These are phyloP conservation scores for Dendrolimus punctatus DNA, from an alignment of 1,140 invertebrate species.

Conservation along the genomic window DNA sequence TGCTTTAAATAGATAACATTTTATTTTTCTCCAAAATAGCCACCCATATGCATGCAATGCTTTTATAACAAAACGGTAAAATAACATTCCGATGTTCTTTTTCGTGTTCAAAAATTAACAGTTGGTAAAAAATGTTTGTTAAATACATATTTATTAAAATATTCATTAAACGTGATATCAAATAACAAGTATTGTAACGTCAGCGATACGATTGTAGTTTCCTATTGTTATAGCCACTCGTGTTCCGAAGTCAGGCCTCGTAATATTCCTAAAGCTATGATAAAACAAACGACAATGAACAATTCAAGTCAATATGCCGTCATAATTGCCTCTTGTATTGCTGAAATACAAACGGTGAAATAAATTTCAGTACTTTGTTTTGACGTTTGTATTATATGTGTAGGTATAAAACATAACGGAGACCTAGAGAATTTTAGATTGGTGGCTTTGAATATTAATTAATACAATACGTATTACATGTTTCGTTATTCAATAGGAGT, in stretches of 20 bases:
- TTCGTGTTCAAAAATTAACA: too few species aligned
- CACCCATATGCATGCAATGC: too few species aligned
- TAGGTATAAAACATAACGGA: conserved; percentile 6
- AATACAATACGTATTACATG: conserved; percentile 1
- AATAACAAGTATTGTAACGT: too few species aligned
- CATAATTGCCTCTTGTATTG: conserved; percentile 45
- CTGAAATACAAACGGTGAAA: conserved; percentile 18
- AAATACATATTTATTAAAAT: too few species aligned
- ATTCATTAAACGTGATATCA: too few species aligned
- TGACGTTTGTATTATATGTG: too few species aligned
- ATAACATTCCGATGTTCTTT: too few species aligned
- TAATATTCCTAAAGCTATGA: conserved; percentile 22
- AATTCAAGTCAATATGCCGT: conserved; percentile 33
- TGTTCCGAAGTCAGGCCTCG: conserved; percentile 10
- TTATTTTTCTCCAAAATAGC: too few species aligned
- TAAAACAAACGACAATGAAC: conserved; percentile 32
- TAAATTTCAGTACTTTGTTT: conserved; percentile 21
- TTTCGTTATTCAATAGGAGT: too few species aligned
- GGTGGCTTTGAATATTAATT: conserved; percentile 40
- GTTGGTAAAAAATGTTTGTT: too few species aligned
- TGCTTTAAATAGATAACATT: too few species aligned
- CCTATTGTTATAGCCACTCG: conserved; percentile 19
- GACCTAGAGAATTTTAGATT: conserved; percentile 25
- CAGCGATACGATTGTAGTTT: conserved; percentile 1
- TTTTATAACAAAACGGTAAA: too few species aligned